These are phyloP conservation scores for Natrix natrix DNA, from an alignment of 2,797 vertebrate species.

Conservation along the genomic window DNA sequence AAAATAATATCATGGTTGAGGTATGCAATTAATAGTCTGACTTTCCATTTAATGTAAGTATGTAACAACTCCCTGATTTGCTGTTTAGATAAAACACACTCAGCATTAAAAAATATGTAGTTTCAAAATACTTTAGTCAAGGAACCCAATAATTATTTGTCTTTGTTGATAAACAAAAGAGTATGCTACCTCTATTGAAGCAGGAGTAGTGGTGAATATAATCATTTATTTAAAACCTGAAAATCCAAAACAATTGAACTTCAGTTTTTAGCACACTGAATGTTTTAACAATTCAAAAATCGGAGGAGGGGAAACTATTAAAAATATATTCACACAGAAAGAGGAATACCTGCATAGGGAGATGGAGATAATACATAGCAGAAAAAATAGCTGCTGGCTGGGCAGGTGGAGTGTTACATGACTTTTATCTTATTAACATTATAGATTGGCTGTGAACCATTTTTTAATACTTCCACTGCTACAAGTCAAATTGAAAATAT, in stretches of 20 bases:
- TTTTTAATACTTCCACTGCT: not conserved
- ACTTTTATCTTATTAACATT: not conserved
- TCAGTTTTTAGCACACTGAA: not conserved
- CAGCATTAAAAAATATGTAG: not conserved
- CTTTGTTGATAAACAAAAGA: not conserved
- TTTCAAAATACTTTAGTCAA: not conserved
- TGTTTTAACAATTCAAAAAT: not conserved
- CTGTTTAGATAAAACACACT: constrained; percentile 19
- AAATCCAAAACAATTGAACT: not conserved
- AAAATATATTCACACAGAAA: not conserved
- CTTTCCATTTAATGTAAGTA: constrained; percentile 39
- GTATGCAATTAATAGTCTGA: constrained; percentile 40
- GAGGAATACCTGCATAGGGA: not conserved
- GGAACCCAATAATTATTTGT: not conserved
- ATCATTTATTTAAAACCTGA: not conserved
- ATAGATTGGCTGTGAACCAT: not conserved
- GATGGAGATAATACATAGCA: not conserved
- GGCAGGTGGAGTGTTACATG: not conserved
- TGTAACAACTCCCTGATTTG: constrained; percentile 19
- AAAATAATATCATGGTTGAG: constrained; percentile 34
- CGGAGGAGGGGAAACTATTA: not conserved
- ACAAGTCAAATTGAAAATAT: not conserved
- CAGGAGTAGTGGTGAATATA: not conserved
- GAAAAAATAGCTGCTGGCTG: not conserved
- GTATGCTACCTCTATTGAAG: not conserved